A percentile compares a stretch with the other conserved stretches of the same genome.
These are phyloP conservation scores for Adineta ricciae DNA, from an alignment of 2,888 invertebrate species.

Conservation along the genomic window DNA sequence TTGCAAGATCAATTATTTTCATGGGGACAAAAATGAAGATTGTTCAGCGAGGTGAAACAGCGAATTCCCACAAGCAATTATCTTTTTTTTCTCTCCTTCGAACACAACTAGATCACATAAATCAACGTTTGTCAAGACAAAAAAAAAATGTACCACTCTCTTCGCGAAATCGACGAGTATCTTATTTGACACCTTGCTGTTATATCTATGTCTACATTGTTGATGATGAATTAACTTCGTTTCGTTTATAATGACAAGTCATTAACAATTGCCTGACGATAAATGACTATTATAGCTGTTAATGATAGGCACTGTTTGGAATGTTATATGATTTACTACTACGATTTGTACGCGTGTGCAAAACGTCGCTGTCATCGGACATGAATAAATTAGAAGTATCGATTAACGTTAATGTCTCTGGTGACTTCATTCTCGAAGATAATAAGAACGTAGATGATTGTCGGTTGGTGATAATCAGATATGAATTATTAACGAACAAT, in stretches of 20 bases:
- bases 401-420: not conserved
- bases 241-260: conserved; percentile 9
- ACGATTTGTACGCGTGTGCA: not conserved
- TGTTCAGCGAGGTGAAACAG: not conserved
- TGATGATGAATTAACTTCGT: not conserved
- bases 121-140: not conserved
- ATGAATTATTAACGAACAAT: not conserved
- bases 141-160: not conserved
- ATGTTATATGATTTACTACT: conserved; percentile 4
- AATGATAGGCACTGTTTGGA: not conserved
- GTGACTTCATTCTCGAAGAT: not conserved
- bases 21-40: not conserved
- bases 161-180: not conserved
- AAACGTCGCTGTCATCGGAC: not conserved
- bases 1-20: not conserved
- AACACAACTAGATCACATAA: not conserved
- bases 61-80: not conserved
- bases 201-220: not conserved
- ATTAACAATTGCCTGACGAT: not conserved
- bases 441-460: not conserved
- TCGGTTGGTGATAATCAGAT: not conserved
- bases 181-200: conserved; percentile 5
- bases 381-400: conserved; percentile 7
- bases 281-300: not conserved
- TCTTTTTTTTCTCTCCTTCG: not conserved